Evolutionary conservation across 2,888 invertebrate species (phyloP), one percentile per base, ranked within the genome.

Genomic region (Eulithis prunata): DNA sequence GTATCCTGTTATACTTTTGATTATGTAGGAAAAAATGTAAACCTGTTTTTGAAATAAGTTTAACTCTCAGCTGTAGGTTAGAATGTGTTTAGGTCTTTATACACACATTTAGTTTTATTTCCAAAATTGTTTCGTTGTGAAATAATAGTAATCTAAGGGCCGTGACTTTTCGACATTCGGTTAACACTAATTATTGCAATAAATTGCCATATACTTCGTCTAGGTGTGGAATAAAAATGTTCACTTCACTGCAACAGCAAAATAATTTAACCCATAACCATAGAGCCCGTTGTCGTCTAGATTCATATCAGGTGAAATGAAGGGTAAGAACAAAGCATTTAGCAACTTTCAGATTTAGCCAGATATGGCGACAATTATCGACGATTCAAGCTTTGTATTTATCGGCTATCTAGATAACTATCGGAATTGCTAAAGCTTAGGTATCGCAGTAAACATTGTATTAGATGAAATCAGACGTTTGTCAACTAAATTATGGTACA

Each of bases 271-370:
- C 45, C n/a, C 45, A n/a, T 45, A 12, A 32, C 32, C 32, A 46
- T n/a, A 14, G 47, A 14, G 47, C 8, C 6, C 6, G 4, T 4
- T 52, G 41, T 8, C n/a, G 21, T 12, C 62, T 59, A 8, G 43
- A 59, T 59, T 32, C 21, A 11, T 45, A 60, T 53, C 41, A 14
- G 6, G 36, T 51, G 14, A 51, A 51, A 52, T 46, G 11, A 62
- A 49, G 71, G 61, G 70, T 69, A 69, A 66, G 70, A 76, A 72
- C 73, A 68, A 70, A 67, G 71, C 64, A 49, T 75, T 74, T 66
- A 68, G 70, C 66, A 75, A 75, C 62, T 63, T 58, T 60, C 62
- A 64, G 68, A 69, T 71, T 57, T 57, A 57, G 55, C 69, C 63
- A 61, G 66, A 69, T 67, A 67, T 60, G 56, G 62, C 28, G 43